Evolutionary conservation across 2,888 invertebrate species (phyloP).

Genomic region (Tetrapedia diversipes): DNA sequence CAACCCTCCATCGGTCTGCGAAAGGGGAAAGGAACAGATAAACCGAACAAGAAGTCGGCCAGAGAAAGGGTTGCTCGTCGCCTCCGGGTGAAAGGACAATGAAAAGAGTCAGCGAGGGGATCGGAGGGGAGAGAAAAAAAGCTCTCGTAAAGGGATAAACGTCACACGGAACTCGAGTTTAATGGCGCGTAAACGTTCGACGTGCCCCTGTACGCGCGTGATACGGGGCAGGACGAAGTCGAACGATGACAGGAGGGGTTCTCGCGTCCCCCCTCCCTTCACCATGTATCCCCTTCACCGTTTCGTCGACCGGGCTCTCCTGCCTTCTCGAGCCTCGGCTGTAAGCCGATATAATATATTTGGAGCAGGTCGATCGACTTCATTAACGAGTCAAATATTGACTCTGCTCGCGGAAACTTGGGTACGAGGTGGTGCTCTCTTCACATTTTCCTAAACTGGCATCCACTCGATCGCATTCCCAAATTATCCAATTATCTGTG

Average conservation of each 20-base stretch:
- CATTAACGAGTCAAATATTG: constrained; percentile 81
- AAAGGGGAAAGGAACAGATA: too few species aligned
- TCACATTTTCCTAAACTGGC: too few species aligned
- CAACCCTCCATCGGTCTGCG: too few species aligned
- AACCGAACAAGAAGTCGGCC: constrained; percentile 26
- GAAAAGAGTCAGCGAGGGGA: constrained; percentile 27
- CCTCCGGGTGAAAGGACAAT: constrained; percentile 55
- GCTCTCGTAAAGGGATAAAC: constrained; percentile 76
- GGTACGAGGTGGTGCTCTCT: constrained; percentile 73
- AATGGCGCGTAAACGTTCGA: constrained; percentile 80
- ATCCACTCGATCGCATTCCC: too few species aligned
- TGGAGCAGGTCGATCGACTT: constrained; percentile 78
- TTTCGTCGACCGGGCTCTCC: constrained; percentile 15
- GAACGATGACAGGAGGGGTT: constrained; percentile 52
- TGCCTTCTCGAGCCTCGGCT: constrained; percentile 7
- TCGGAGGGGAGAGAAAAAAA: constrained; percentile 29
- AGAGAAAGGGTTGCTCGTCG: constrained; percentile 57
- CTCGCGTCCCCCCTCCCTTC: neutral
- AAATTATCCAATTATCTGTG: too few species aligned
- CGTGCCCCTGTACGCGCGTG: constrained; percentile 59
- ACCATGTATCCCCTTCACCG: neutral
- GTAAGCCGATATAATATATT: constrained; percentile 71
- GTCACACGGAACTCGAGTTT: constrained; percentile 78
- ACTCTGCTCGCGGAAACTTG: constrained; percentile 76
- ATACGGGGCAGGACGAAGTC: constrained; percentile 20